These are phyloP conservation scores for Sturnira hondurensis DNA, from an alignment of 2,113 vertebrate genomes.

Conservation along the genomic window DNA sequence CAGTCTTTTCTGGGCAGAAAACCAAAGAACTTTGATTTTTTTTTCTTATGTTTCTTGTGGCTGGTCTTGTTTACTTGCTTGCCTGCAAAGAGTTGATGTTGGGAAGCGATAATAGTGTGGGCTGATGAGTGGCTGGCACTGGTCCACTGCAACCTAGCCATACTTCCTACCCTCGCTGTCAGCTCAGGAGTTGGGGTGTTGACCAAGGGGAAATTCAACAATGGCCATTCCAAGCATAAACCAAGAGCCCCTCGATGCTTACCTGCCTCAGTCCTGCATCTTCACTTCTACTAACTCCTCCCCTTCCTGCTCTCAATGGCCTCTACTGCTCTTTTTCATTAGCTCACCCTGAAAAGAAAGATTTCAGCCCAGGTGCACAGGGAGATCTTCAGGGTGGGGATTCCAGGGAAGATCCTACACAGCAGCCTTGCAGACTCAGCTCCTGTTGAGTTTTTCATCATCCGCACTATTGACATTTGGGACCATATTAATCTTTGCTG, in stretches of 20 bases:
- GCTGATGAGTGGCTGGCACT: not conserved
- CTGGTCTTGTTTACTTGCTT: conserved; percentile 67
- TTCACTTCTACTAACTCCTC: conserved; percentile 36
- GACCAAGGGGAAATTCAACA: not conserved
- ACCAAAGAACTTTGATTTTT: conserved; percentile 48
- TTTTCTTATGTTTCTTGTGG: conserved; percentile 39
- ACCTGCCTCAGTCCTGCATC: not conserved
- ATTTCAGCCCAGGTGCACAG: not conserved
- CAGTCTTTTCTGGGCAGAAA: conserved; percentile 48
- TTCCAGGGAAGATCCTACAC: not conserved
- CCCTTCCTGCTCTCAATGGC: conserved; percentile 7
- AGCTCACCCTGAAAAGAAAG: conserved; percentile 46
- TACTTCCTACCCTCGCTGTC: not conserved
- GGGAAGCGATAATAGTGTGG: conserved; percentile 50
- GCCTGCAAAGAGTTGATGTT: conserved; percentile 24
- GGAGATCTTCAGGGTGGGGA: not conserved
- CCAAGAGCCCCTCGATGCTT: not conserved
- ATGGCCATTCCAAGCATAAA: not conserved
- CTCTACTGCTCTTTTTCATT: not conserved
- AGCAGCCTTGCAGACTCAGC: not conserved
- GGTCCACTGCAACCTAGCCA: not conserved
- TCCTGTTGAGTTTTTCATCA: not conserved
- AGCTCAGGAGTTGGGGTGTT: conserved; percentile 35
- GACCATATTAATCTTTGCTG: rapidly evolving
- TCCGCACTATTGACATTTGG: not conserved